Base-by-base conservation (phyloP, 1,140 invertebrate species). In the Steinernema feltiae region DNA sequence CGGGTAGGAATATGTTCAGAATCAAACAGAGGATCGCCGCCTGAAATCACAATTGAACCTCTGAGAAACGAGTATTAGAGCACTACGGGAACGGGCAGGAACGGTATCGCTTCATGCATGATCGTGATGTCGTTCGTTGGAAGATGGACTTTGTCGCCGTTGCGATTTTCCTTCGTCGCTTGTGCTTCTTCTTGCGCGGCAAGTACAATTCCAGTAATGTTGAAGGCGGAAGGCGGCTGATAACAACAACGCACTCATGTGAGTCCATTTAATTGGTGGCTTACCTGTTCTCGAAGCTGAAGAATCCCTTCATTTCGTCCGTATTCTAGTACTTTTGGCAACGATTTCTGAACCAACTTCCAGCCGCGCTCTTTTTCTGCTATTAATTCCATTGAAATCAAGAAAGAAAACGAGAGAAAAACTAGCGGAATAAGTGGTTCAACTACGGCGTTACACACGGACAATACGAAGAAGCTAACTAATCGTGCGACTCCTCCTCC, bases 11-110 rank as follows among this genome's bases (percentile, higher is more conserved):
- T 35, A 94, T 89, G 85, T 97, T 97, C 85, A 92, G 91, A 18
- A 94, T 84, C 31, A 94, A 89, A 86, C 93, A 95, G 76, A 94
- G 90, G 90, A 92, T 92, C 1, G 94, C 93, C 30, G 94, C 35
- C 35, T 41, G 18, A 41, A 41, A 41, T n/a, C n/a, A 41, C n/a
- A n/a, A n/a, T n/a, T n/a, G 7, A 41, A 41, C 18, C 18, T 41
- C 35, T 7, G 35, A 41, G 7, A 41, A 41, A 18, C 35, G 18
- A 7, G 18, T 7, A 41, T 7, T 7, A 7, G 18, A 41, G 35
- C 7, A 41, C 18, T 41, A 41, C 87, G 17, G 90, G 90, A 1
- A 93, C 86, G 7, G 94, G 94, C 80, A 96, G 88, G 80, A 93
- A 92, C 0, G 94, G 94, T 78, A 96, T 94, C 12, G 93, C 93